Evolutionary conservation across 2,113 vertebrate species (phyloP).

Genomic region (western clawed frog (Xenopus tropicalis)): UCB_Xtro_10.0 CM004445.2:103231001-103231500

Average conservation of each 20-base stretch:
- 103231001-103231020: not conserved
- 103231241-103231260: constrained; percentile 7
- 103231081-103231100: too few relatives aligned
- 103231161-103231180: constrained; percentile 21
- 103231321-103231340: constrained; percentile 24
- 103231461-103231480: constrained; percentile 26
- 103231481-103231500: constrained; percentile 27
- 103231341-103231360: constrained; percentile 39
- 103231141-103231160: constrained; percentile 21
- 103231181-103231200: constrained; percentile 36
- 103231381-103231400: constrained; percentile 35
- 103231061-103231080: too few relatives aligned
- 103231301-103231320: constrained; percentile 22
- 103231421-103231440: constrained; percentile 44
- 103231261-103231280: constrained; percentile 8
- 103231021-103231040: too few relatives aligned
- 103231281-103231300: constrained; percentile 21
- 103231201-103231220: constrained; percentile 19
- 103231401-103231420: constrained; percentile 39
- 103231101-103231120: too few relatives aligned
- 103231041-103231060: too few relatives aligned
- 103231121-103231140: constrained; percentile 1
- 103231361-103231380: constrained; percentile 18
- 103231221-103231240: constrained; percentile 9
- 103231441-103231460: constrained; percentile 36